Base-by-base conservation (phyloP, 2,888 invertebrate genomes). In the Dermolepida albohirtum region DNA sequence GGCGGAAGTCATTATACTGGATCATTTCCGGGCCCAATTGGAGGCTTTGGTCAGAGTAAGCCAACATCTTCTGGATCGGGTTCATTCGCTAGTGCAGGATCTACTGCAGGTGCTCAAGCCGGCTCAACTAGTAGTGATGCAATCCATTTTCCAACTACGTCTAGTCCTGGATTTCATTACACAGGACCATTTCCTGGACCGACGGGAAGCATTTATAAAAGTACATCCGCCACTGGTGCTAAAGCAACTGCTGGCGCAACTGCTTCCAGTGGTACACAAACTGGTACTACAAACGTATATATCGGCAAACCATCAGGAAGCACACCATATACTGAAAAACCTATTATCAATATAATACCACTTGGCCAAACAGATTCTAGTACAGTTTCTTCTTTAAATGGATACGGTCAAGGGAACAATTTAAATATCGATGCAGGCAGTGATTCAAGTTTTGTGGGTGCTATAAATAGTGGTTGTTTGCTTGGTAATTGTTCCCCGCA, bases 1-100 rank as follows among this genome's bases (percentile, higher is more conserved):
- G n/a, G 16, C 41, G 57, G 57, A 17, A 22, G 12, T 40, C 57
- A 57, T 52, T 39, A 49, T 29, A 43, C 63, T 8, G 63, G 67
- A 52, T 29, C 63, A 16, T 67, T 67, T 34, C 64, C 67, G 44
- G 66, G 57, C 2, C 52, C 66, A 34, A 16, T 44, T 34, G 66
- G 66, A 43, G 11, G 14, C 4, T 39, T 55, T 34, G 14, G n/a
- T 14, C 22, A 17, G 14, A 55, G 66, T 44, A 55, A 54, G 47
- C 57, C 66, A 34, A 17, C 54, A 7, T 8, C 29, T 47, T 40
- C 11, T 14, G 51, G 16, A 51, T 27, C 51, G 16, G 6, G 11
- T 17, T 7, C 51, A 17, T 27, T 22, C 2, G 10, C 17, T 14
- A 43, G 5, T 7, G 12, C 40, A 11, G 43, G 43, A 5, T 51